phyloP scores from a whole-genome alignment of 2,888 invertebrate genomes.

The Acanthosepion lycidas region DNA sequence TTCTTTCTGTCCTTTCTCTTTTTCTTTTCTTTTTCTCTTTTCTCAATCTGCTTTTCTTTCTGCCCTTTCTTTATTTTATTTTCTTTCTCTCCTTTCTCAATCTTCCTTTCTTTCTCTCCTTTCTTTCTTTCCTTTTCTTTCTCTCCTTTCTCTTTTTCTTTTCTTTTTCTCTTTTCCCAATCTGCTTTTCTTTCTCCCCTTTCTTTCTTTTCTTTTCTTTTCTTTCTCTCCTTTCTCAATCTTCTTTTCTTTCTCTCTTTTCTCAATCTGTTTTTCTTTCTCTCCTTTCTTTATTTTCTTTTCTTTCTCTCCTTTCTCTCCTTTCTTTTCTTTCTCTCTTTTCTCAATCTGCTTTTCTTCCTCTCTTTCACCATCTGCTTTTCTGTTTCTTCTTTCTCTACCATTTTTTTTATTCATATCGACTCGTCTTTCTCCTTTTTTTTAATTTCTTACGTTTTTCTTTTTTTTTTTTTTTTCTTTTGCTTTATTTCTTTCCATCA shows the following conservation, averaged over 20 bases:
- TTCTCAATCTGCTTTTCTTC: neutral
- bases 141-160: neutral
- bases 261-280: neutral
- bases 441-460: neutral
- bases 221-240: neutral
- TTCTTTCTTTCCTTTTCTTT: neutral
- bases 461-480: neutral
- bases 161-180: neutral
- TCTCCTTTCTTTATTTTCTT: neutral
- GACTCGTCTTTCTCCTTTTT: neutral
- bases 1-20: neutral
- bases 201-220: neutral
- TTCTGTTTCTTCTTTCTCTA: neutral
- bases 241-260: neutral
- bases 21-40: neutral
- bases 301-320: neutral
- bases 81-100: rapidly evolving
- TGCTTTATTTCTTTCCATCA: neutral
- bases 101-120: neutral
- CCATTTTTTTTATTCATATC: neutral
- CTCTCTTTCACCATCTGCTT: neutral
- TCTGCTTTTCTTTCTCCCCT: neutral
- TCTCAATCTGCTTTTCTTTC: neutral
- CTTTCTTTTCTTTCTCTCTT: neutral
- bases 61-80: neutral